Evolutionary conservation across 2,797 vertebrate species (phyloP).

Genomic region (Odontamblyopus rebecca): DNA sequence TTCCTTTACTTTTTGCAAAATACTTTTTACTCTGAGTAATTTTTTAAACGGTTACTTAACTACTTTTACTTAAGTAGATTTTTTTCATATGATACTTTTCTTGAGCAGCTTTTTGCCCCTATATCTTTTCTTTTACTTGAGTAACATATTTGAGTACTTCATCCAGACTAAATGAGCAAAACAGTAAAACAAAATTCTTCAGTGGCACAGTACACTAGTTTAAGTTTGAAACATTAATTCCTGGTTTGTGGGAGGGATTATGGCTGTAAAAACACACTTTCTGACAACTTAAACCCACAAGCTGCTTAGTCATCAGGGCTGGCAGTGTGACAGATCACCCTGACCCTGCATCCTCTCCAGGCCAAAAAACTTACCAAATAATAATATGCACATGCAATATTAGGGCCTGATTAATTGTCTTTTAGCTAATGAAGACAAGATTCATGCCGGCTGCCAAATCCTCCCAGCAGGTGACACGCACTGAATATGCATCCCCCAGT

Average conservation of each 20-base stretch:
- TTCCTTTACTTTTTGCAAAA: too few relatives aligned
- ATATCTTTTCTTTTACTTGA: too few relatives aligned
- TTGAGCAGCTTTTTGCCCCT: too few relatives aligned
- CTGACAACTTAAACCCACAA: slow-evolving; percentile 30
- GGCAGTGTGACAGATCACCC: slow-evolving; percentile 12
- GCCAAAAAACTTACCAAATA: slow-evolving; percentile 38
- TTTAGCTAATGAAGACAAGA: slow-evolving; percentile 39
- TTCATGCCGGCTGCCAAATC: slow-evolving; percentile 38
- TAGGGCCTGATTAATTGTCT: slow-evolving; percentile 50
- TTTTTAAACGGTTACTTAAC: too few relatives aligned
- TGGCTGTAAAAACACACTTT: slow-evolving; percentile 22
- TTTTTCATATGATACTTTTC: too few relatives aligned
- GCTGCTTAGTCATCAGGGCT: slow-evolving; percentile 27
- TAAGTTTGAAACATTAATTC: slow-evolving; percentile 12
- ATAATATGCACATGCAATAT: slow-evolving; percentile 39
- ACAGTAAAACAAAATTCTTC: background rate
- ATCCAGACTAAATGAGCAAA: too few relatives aligned
- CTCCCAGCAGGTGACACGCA: slow-evolving; percentile 46
- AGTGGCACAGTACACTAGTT: background rate
- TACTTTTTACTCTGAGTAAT: too few relatives aligned
- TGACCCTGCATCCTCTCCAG: slow-evolving; percentile 46
- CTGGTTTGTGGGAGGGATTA: slow-evolving; percentile 9
- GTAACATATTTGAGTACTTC: too few relatives aligned
- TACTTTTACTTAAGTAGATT: too few relatives aligned
- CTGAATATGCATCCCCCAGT: slow-evolving; percentile 48